A percentile compares a stretch with the other conserved stretches of the same genome.
Evolutionary conservation across 2,797 vertebrate genomes (phyloP).

Genomic region (Threskiornis aethiopicus): DNA sequence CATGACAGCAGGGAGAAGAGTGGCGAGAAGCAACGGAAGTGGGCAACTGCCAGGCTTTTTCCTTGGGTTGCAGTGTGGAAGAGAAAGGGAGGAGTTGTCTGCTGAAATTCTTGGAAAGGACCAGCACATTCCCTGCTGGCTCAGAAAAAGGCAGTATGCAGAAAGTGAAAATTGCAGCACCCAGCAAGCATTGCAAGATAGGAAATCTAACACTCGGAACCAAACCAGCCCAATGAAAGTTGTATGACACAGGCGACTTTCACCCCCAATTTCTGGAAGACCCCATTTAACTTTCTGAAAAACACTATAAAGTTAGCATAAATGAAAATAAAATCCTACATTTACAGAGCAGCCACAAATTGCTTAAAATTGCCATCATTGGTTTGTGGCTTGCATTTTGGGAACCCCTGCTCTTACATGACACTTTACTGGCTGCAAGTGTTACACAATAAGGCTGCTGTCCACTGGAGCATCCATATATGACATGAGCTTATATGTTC

Average conservation of each 20-base stretch:
- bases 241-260: background rate
- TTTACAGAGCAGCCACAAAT: background rate
- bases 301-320: background rate
- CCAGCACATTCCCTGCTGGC: background rate
- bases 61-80: background rate
- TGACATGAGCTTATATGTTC: background rate
- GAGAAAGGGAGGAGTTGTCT: background rate
- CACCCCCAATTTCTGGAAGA: background rate
- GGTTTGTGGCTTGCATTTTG: background rate
- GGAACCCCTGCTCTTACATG: background rate
- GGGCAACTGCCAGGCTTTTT: background rate
- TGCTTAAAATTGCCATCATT: background rate
- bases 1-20: background rate
- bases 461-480: background rate
- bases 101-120: background rate
- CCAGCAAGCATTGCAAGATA: background rate
- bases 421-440: background rate
- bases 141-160: background rate
- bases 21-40: accelerated
- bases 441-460: background rate
- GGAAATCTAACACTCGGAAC: background rate
- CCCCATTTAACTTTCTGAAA: background rate
- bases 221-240: background rate
- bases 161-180: background rate
- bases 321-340: background rate